These are phyloP conservation scores for Hypanus sabinus DNA, from an alignment of 2,113 vertebrate species.

Conservation along the genomic window DNA sequence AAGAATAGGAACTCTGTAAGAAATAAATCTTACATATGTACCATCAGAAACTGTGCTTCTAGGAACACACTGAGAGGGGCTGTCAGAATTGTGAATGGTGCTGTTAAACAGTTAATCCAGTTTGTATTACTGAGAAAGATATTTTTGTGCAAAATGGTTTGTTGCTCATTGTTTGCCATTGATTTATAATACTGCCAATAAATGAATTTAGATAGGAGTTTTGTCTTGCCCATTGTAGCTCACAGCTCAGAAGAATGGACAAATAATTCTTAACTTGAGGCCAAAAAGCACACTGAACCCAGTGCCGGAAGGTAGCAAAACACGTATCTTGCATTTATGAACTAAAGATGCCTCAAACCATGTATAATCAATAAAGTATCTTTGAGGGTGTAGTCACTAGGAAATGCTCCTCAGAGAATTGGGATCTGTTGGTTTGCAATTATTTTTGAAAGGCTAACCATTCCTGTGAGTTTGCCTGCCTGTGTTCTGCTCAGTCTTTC, in stretches of 20 bases:
- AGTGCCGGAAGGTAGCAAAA: not conserved
- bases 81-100: conserved; percentile 9
- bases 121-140: not conserved
- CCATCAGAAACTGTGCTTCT: not conserved
- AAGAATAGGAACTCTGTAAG: conserved; percentile 31
- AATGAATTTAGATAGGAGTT: not conserved
- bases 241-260: too few relatives aligned
- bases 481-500: too few relatives aligned
- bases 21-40: conserved; percentile 26
- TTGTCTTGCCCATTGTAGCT: not conserved
- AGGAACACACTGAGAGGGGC: not conserved
- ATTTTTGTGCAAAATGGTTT: not conserved
- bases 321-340: too few relatives aligned
- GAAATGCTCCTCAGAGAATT: too few relatives aligned
- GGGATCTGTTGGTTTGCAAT: too few relatives aligned
- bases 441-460: too few relatives aligned
- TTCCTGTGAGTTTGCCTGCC: too few relatives aligned
- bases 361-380: too few relatives aligned
- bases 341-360: too few relatives aligned
- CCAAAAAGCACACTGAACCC: not conserved
- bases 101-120: conserved; percentile 1
- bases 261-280: not conserved
- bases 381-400: too few relatives aligned
- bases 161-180: not conserved
- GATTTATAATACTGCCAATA: not conserved